Conservation (phyloP, 2,888 invertebrate species). For the Bombylius major region DNA sequence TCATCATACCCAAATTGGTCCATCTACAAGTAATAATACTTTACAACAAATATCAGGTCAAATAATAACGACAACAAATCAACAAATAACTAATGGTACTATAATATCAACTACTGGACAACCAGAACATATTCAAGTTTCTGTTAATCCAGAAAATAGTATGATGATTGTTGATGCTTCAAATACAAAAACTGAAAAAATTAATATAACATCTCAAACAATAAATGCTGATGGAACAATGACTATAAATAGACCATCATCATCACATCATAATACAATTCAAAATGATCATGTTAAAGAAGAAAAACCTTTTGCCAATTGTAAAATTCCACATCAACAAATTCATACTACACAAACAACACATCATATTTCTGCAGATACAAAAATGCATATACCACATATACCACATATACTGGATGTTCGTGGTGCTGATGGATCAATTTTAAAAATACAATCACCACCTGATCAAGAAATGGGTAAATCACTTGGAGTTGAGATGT, state of each 20-base stretch:
- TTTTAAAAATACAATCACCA: constrained; percentile 47
- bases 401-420: constrained; percentile 42
- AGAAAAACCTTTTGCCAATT: constrained; percentile 12
- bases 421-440: constrained; percentile 54
- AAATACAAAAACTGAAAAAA: neutral
- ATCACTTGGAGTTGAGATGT: constrained; percentile 52
- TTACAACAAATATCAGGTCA: neutral
- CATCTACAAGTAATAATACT: neutral
- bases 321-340: constrained; percentile 10
- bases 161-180: constrained; percentile 13
- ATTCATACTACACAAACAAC: neutral
- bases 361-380: constrained; percentile 10
- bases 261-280: neutral
- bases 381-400: constrained; percentile 12
- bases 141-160: constrained; percentile 12
- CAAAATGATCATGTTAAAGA: constrained; percentile 3
- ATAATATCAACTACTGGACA: constrained; percentile 20
- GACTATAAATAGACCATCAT: neutral
- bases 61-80: constrained; percentile 19
- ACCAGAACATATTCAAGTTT: constrained; percentile 17
- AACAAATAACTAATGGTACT: constrained; percentile 22
- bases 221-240: constrained; percentile 6
- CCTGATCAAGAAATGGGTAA: constrained; percentile 42
- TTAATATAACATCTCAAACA: constrained; percentile 17
- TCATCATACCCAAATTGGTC: constrained; percentile 9